Conservation (phyloP, 2,797 vertebrate genomes). For the Phalanger gymnotis region DNA sequence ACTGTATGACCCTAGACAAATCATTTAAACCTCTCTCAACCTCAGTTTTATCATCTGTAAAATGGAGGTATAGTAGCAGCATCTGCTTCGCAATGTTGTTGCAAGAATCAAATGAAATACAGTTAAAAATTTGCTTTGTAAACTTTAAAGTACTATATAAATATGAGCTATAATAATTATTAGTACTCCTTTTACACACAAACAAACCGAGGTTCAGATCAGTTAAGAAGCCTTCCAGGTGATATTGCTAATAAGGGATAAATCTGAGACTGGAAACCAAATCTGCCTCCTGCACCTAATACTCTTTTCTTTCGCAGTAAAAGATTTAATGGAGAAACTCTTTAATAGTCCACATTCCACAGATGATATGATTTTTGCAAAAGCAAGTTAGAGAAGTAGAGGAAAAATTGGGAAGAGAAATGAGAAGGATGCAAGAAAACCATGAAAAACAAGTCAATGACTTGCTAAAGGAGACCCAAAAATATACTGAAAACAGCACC, state of each 20-base stretch:
- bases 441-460: too few relatives aligned
- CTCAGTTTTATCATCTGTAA: too few relatives aligned
- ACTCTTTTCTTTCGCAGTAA: background rate
- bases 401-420: too few relatives aligned
- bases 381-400: too few relatives aligned
- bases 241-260: background rate
- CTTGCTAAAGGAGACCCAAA: too few relatives aligned
- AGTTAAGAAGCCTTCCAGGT: background rate
- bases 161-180: background rate
- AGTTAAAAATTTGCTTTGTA: background rate
- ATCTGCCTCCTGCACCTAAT: background rate
- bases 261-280: background rate
- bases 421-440: too few relatives aligned
- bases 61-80: too few relatives aligned
- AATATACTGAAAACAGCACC: too few relatives aligned
- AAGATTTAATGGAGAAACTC: background rate
- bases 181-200: background rate
- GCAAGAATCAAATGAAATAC: background rate
- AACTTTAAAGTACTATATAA: background rate
- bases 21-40: too few relatives aligned
- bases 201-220: background rate
- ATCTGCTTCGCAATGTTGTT: background rate
- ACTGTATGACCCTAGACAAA: too few relatives aligned
- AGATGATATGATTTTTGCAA: background rate
- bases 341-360: background rate